These are phyloP conservation scores for Pelobates cultripes DNA, from an alignment of 2,797 vertebrate species.

Conservation along the genomic window DNA sequence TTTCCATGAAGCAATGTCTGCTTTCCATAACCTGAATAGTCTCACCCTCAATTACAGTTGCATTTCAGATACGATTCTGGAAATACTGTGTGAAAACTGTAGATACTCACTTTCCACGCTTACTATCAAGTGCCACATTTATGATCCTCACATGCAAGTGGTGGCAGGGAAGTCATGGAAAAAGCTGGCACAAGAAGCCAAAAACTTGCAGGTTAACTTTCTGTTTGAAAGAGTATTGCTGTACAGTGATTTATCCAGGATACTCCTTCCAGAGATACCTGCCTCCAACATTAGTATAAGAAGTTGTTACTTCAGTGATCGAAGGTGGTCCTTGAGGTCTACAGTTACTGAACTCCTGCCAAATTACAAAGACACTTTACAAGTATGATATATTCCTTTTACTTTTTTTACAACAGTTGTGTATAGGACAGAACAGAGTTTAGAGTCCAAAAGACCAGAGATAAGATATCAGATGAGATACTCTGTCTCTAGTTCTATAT, in stretches of 20 bases:
- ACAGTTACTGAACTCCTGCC: no score
- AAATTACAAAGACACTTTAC: no score
- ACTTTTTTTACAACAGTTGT: no score
- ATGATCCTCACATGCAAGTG: constrained; percentile 69
- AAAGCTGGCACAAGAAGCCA: constrained; percentile 64
- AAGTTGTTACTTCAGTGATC: no score
- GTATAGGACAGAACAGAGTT: no score
- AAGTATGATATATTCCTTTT: no score
- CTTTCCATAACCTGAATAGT: background rate
- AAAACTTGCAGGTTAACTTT: constrained; percentile 69
- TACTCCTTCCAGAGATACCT: constrained; percentile 73
- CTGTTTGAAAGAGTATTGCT: constrained; percentile 69
- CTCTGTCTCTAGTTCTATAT: no score
- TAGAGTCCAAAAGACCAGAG: no score
- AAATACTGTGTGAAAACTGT: constrained; percentile 60
- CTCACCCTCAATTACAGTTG: constrained; percentile 75
- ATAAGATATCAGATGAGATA: no score
- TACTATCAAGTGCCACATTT: constrained; percentile 70
- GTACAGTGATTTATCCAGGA: constrained; percentile 65
- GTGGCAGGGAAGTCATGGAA: constrained; percentile 71
- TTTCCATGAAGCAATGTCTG: no score
- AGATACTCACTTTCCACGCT: constrained; percentile 62
- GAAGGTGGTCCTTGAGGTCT: no score
- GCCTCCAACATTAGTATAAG: background rate
- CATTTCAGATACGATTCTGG: constrained; percentile 73